phyloP scores from a whole-genome alignment of 2,797 vertebrate species.

The Numenius phaeopus region DNA sequence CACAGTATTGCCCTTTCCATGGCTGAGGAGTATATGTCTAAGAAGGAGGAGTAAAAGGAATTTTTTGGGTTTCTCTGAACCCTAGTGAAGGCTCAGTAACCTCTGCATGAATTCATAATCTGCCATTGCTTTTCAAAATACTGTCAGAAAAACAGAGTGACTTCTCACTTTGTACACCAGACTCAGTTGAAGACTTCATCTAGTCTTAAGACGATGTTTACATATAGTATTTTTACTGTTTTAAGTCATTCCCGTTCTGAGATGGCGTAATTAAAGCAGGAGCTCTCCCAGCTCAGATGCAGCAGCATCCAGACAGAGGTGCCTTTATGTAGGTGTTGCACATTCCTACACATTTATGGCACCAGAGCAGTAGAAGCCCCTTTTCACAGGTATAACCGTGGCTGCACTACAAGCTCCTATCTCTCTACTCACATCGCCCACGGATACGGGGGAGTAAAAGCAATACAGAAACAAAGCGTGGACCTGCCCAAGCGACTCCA shows the following conservation, averaged over 20 bases:
- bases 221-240: not conserved
- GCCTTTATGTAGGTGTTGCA: not conserved
- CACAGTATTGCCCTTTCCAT: not conserved
- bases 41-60: not conserved
- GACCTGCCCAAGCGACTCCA: not conserved
- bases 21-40: not conserved
- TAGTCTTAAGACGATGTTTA: not conserved
- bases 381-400: not conserved
- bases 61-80: not conserved
- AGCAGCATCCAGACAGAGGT: not conserved
- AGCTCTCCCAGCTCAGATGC: not conserved
- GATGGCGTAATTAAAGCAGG: not conserved
- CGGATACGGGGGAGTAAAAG: accelerated
- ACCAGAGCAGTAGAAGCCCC: not conserved
- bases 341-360: not conserved
- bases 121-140: not conserved
- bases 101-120: not conserved
- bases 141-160: not conserved
- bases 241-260: not conserved
- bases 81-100: not conserved
- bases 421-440: not conserved
- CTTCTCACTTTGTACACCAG: not conserved
- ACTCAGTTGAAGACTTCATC: not conserved
- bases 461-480: not conserved
- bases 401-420: not conserved